A percentile compares a stretch with the other conserved stretches of the same genome.
These are phyloP conservation scores for Oceanites oceanicus DNA, from an alignment of 2,113 vertebrate species.

Conservation along the genomic window DNA sequence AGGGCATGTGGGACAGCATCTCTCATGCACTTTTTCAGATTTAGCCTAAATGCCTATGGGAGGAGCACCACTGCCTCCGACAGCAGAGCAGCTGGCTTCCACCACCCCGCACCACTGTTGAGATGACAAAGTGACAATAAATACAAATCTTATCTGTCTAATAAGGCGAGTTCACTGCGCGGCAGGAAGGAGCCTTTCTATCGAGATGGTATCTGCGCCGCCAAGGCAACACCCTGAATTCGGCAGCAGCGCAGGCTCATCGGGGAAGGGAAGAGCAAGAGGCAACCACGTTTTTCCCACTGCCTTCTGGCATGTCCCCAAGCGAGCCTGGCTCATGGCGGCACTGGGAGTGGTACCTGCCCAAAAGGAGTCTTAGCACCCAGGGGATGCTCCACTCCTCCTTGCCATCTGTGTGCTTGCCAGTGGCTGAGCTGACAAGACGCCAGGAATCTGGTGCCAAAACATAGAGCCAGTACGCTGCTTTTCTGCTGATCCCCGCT, in stretches of 20 bases:
- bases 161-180: background rate
- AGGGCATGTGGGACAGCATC: background rate
- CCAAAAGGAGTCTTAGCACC: background rate
- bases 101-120: background rate
- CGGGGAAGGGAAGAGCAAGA: background rate
- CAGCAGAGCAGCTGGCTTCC: background rate
- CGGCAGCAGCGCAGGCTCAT: rapidly evolving
- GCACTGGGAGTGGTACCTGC: background rate
- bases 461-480: background rate
- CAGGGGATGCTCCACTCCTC: background rate
- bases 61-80: rapidly evolving
- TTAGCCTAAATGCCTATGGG: background rate
- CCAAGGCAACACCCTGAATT: background rate
- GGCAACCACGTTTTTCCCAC: background rate
- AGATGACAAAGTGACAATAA: background rate
- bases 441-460: background rate
- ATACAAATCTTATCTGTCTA: background rate
- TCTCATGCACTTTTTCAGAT: background rate
- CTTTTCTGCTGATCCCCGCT: background rate
- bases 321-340: background rate
- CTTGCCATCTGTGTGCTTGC: background rate
- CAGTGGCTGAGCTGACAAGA: background rate
- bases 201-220: background rate
- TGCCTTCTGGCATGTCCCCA: background rate
- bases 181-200: background rate